Conservation (phyloP, 2,113 vertebrate species). For the Hydropotes inermis region DNA sequence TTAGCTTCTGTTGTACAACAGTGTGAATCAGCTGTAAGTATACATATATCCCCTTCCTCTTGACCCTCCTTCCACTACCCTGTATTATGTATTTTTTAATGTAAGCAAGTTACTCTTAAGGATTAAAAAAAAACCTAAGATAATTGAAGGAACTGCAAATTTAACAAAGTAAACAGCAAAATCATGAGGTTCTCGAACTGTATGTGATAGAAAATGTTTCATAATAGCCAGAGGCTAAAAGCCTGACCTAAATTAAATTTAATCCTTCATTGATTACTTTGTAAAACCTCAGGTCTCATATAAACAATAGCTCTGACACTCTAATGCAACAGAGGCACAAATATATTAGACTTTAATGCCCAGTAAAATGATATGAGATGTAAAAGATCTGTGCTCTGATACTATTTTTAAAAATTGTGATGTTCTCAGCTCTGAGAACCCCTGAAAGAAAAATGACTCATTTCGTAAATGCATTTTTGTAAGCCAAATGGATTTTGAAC, state of each 20-base stretch:
- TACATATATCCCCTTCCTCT: not conserved
- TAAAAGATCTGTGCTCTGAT: slow-evolving; percentile 23
- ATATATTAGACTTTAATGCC: not conserved
- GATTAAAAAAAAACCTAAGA: not conserved
- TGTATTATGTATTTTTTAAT: not conserved
- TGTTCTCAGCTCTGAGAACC: slow-evolving; percentile 38
- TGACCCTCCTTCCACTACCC: not conserved
- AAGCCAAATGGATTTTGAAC: slow-evolving; percentile 53
- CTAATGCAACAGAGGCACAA: not conserved
- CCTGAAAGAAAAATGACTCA: slow-evolving; percentile 60
- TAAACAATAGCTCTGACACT: not conserved
- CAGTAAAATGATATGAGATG: not conserved
- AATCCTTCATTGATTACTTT: slow-evolving; percentile 13
- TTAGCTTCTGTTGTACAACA: not conserved
- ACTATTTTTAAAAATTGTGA: slow-evolving; percentile 57
- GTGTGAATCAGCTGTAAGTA: not conserved
- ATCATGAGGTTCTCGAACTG: not conserved
- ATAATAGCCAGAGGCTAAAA: not conserved
- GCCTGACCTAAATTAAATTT: slow-evolving; percentile 29
- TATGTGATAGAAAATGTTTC: not conserved
- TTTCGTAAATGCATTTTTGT: slow-evolving; percentile 50
- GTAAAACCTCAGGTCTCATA: not conserved
- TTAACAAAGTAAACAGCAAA: slow-evolving; percentile 35
- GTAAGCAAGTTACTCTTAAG: not conserved
- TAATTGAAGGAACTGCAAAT: not conserved